These are phyloP conservation scores for Mormyrus hasselquistii DNA, from an alignment of 2,797 vertebrate genomes.

Conservation along the genomic window DNA sequence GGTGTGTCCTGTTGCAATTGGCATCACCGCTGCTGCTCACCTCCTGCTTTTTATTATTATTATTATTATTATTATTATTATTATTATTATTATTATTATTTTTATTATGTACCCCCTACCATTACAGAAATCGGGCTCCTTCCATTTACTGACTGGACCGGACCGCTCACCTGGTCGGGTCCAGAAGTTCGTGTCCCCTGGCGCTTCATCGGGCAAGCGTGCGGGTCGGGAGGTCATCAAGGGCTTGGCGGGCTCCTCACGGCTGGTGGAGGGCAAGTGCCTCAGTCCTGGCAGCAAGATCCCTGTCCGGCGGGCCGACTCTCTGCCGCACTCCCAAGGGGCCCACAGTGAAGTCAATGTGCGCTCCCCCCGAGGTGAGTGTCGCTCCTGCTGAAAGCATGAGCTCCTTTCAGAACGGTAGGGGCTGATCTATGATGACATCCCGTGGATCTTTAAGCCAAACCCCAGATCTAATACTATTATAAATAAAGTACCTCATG, in stretches of 20 bases:
- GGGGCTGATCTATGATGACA: background rate
- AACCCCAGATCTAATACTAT: background rate
- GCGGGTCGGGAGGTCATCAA: conserved; percentile 38
- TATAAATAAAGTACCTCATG: background rate
- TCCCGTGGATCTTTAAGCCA: background rate
- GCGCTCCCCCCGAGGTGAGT: conserved; percentile 49
- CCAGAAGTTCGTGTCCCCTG: conserved; percentile 42
- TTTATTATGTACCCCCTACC: background rate
- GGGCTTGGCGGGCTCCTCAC: conserved; percentile 40
- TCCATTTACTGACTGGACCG: conserved; percentile 38
- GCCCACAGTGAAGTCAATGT: conserved; percentile 35
- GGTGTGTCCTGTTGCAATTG: background rate
- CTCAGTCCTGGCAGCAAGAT: background rate
- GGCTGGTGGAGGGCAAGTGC: conserved; percentile 29
- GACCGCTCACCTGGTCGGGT: conserved; percentile 45
- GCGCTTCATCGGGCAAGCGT: conserved; percentile 40
- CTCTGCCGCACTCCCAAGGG: conserved; percentile 49
- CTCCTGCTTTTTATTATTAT: too few species aligned
- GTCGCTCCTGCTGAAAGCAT: background rate
- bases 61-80: background rate
- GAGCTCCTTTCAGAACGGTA: background rate
- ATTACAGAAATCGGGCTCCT: conserved; percentile 45
- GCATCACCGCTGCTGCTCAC: background rate
- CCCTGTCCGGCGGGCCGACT: conserved; percentile 46
- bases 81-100: too few species aligned